Evolutionary conservation across 2,888 invertebrate species (phyloP), one percentile per base, ranked within the genome.

Genomic region (Tenthredo mesomela): DNA sequence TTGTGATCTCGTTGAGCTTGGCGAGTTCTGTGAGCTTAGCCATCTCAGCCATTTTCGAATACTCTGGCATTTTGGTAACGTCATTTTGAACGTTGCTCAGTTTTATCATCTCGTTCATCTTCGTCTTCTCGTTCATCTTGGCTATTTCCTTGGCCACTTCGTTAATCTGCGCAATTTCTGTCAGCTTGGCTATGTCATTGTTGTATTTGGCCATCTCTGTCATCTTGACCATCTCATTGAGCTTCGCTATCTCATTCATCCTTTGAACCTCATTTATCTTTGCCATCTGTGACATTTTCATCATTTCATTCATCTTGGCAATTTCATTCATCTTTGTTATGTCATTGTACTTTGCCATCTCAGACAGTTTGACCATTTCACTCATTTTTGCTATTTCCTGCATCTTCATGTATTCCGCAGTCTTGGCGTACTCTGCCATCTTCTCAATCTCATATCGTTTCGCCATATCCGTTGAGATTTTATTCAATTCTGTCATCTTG

Each of bases 181-280:
- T 92, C 3, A 92, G 85, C 33, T 92, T 92, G 0, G 89, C 90
- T 61, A 92, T 91, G 73, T 93, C 93, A 9, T 90, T 92, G 84
- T 90, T 92, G 84, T 93, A 93, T 84, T 93, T 93, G 0, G 92
- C 93, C 92, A 93, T 92, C 82, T 93, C 93, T 0, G 92, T 90
- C 93, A 93, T 93, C 73, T 93, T 93, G 0, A 93, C 93, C 93
- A 93, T 93, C 82, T 93, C 93, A 47, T 93, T 93, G 2, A 93
- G 87, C 80, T 93, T 93, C 0, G 92, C 93, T 37, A 93, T 91
- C 82, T 93, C 93, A 47, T 93, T 93, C 91, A 93, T 93, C 15
- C 93, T 88, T 84, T 93, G 93, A 3, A 92, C 93, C 75, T 93
- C 93, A 43, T 91, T 93, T 37, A 93, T 92, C 61, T 93, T 93